These are phyloP conservation scores for Monopterus albus DNA, from an alignment of 2,113 vertebrate genomes.

Conservation along the genomic window DNA sequence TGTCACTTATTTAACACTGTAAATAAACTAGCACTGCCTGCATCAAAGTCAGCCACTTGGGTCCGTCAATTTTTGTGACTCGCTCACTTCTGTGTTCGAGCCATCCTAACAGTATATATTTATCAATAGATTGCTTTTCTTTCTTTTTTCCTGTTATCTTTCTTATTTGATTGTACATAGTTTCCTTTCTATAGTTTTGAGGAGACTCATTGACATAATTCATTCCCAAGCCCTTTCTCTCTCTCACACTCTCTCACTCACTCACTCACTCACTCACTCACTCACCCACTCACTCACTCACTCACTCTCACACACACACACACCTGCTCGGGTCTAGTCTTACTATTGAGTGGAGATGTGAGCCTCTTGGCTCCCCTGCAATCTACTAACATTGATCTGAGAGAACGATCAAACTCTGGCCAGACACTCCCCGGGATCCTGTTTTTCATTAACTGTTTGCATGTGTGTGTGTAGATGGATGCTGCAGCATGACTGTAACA, in stretches of 20 bases:
- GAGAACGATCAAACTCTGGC: constrained; percentile 56
- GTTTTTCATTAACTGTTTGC: constrained; percentile 44
- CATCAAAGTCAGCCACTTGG: too few relatives aligned
- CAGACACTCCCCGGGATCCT: constrained; percentile 50
- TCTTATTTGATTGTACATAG: too few relatives aligned
- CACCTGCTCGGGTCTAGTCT: constrained; percentile 43
- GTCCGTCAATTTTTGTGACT: too few relatives aligned
- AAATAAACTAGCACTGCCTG: too few relatives aligned
- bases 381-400: constrained; percentile 63
- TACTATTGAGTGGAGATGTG: constrained; percentile 62
- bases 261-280: constrained; percentile 6
- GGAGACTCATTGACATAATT: too few relatives aligned
- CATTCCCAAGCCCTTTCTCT: too few relatives aligned
- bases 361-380: constrained; percentile 42
- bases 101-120: too few relatives aligned
- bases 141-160: too few relatives aligned
- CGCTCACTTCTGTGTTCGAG: too few relatives aligned
- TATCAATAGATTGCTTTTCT: too few relatives aligned
- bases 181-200: too few relatives aligned
- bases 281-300: constrained; percentile 22
- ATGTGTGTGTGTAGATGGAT: constrained; percentile 11
- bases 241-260: background rate
- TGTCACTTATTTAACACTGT: too few relatives aligned
- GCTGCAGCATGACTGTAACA: background rate
- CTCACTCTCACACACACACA: constrained; percentile 22